Evolutionary conservation across 2,113 vertebrate genomes (phyloP).

Genomic region (Phylloscopus trochilus): DNA sequence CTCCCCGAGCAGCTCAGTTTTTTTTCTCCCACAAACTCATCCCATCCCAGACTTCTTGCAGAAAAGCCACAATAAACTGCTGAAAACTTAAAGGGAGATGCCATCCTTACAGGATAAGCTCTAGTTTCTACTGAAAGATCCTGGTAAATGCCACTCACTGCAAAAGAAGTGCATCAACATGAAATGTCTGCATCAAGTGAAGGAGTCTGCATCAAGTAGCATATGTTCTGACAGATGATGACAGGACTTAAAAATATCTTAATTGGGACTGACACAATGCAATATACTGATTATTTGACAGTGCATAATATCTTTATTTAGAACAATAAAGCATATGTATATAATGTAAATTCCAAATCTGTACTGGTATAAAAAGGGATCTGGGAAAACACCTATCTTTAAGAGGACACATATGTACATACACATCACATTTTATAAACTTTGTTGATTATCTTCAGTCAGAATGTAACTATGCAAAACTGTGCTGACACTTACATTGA

Average conservation of each 20-base stretch:
- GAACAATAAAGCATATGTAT: slow-evolving; percentile 86
- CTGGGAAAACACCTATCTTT: slow-evolving; percentile 75
- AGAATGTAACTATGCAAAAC: slow-evolving; percentile 71
- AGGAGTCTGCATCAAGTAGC: background rate
- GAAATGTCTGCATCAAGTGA: background rate
- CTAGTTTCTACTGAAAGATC: background rate
- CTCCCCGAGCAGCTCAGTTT: background rate
- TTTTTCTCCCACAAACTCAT: background rate
- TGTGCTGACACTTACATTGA: slow-evolving; percentile 70
- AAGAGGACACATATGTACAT: slow-evolving; percentile 80
- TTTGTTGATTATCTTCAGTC: slow-evolving; percentile 70
- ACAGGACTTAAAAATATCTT: background rate
- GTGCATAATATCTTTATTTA: slow-evolving; percentile 85
- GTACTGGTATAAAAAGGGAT: slow-evolving; percentile 81
- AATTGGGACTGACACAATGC: background rate
- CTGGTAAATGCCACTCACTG: background rate
- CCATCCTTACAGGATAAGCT: background rate
- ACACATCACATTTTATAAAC: slow-evolving; percentile 79
- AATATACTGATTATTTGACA: slow-evolving; percentile 50
- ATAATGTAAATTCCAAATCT: slow-evolving; percentile 81
- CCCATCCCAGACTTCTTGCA: background rate
- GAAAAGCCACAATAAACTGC: background rate
- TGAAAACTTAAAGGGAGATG: background rate
- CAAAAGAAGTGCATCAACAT: background rate
- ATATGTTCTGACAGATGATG: background rate